Base-by-base conservation (phyloP, 2,888 invertebrate genomes). In the Reticulitermes lucifugus region DNA sequence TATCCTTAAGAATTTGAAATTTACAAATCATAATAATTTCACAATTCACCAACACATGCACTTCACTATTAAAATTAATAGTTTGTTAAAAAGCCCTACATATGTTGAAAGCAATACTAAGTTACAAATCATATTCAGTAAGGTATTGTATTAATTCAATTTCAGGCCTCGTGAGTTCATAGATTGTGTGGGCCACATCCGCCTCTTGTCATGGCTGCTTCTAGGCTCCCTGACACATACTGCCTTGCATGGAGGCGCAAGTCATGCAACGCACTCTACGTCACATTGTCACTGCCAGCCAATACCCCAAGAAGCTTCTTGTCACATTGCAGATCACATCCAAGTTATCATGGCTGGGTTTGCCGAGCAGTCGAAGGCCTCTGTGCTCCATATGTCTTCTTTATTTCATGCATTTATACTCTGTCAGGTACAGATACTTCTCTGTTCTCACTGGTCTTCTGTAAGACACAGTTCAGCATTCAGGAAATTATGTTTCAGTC, bases 341-440 rank as follows among this genome's bases (percentile, higher is more conserved):
- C 98, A 99, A 93, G 96, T 96, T 25, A 98, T 99, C 89, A 95
- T 99, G 93, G 96, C 98, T 0, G 98, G 98, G 18, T 99, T 99
- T 93, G 98, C 98, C 59, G 99, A 99, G 90, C 98, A 98, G 89
- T 95, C 96, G 1, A 98, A 98, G 92, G 94, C 96, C 4, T 97
- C 97, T 0, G 96, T 97, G 9, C 93, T 97, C 84, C 98, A 99
- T 89, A 98, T 99, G 98, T 97, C 97, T 83, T 98, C 98, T 0
- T 92, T 99, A 83, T 98, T 98, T 91, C 98, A 99, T 91, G 98
- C 99, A 6, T 99, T 99, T 91, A 97, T 98, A 86, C 93, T 99
- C 81, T 99, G 99, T 90, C 99, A 99, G 93, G 95, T 95, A 91
- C 89, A 87, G 55, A 18, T 18, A 18, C 18, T 18, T 55, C 18